phyloP scores from a whole-genome alignment of 2,797 vertebrate genomes.

The Ctenopoma kingsleyae region DNA sequence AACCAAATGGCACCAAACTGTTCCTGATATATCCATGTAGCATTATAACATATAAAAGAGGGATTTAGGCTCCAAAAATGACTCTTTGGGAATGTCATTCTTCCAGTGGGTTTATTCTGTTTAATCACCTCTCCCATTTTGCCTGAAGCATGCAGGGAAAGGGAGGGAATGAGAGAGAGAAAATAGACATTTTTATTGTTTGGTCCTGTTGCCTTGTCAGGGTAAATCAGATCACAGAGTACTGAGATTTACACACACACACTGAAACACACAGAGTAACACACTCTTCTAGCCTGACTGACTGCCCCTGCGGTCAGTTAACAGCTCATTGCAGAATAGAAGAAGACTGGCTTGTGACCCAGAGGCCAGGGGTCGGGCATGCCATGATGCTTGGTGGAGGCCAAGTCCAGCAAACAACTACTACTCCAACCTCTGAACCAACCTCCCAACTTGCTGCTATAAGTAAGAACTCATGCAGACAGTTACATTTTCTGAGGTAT shows the following conservation, averaged over 20 bases:
- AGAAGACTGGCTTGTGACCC: constrained; percentile 66
- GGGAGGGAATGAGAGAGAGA: constrained; percentile 45
- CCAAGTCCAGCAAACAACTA: constrained; percentile 50
- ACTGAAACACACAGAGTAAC: constrained; percentile 19
- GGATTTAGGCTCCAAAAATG: constrained; percentile 34
- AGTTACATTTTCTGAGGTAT: not conserved
- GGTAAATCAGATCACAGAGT: constrained; percentile 68
- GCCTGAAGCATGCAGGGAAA: constrained; percentile 47
- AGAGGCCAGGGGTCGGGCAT: constrained; percentile 41
- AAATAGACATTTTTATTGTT: constrained; percentile 77
- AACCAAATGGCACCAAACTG: constrained; percentile 20
- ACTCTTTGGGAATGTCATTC: constrained; percentile 36
- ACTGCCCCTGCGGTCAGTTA: constrained; percentile 66
- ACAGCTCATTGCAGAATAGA: constrained; percentile 68
- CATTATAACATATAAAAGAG: constrained; percentile 25
- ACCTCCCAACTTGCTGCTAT: not conserved
- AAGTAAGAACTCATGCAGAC: not conserved
- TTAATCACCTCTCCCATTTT: constrained; percentile 48
- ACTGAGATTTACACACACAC: constrained; percentile 47
- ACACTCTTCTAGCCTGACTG: constrained; percentile 45
- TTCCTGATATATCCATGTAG: constrained; percentile 1
- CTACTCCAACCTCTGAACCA: constrained; percentile 25
- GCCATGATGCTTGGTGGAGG: constrained; percentile 39
- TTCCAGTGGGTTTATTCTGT: constrained; percentile 46
- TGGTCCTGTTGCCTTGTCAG: constrained; percentile 70